These are phyloP conservation scores for Helicoverpa assulta DNA, from an alignment of 2,888 invertebrate genomes.

Conservation along the genomic window DNA sequence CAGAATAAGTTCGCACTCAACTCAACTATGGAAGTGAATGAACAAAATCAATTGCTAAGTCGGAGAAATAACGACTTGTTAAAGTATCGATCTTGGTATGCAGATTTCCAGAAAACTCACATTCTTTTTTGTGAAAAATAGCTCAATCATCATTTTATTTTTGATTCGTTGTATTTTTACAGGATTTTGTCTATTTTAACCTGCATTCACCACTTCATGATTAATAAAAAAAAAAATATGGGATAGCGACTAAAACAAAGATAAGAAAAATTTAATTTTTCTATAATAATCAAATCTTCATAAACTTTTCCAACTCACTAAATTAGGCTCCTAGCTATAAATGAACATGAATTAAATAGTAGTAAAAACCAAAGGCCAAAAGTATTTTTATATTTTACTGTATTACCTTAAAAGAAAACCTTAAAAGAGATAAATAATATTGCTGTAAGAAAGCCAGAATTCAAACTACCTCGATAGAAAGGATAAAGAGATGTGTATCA, in stretches of 20 bases:
- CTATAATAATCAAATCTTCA: too few species aligned
- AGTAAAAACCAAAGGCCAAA: neutral
- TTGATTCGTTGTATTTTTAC: neutral
- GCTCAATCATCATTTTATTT: neutral
- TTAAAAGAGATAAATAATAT: neutral
- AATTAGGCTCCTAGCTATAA: too few species aligned
- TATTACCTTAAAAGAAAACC: neutral
- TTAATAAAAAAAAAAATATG: too few species aligned
- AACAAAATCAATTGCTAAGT: conserved; percentile 53
- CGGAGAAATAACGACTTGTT: conserved; percentile 31
- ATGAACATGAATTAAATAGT: too few species aligned
- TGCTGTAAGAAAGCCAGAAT: neutral
- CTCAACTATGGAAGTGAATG: conserved; percentile 65
- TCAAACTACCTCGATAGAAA: neutral
- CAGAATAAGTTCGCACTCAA: conserved; percentile 75
- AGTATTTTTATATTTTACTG: neutral
- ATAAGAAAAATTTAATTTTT: too few species aligned
- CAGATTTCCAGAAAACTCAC: neutral
- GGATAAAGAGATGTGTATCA: neutral
- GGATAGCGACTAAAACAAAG: too few species aligned
- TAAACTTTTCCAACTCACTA: too few species aligned
- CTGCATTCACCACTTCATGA: too few species aligned
- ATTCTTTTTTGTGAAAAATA: neutral
- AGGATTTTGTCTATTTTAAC: too few species aligned
- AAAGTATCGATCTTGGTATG: conserved; percentile 27